phyloP scores from a whole-genome alignment of 2,113 vertebrate genomes.

The Cercopithecus mona region DNA sequence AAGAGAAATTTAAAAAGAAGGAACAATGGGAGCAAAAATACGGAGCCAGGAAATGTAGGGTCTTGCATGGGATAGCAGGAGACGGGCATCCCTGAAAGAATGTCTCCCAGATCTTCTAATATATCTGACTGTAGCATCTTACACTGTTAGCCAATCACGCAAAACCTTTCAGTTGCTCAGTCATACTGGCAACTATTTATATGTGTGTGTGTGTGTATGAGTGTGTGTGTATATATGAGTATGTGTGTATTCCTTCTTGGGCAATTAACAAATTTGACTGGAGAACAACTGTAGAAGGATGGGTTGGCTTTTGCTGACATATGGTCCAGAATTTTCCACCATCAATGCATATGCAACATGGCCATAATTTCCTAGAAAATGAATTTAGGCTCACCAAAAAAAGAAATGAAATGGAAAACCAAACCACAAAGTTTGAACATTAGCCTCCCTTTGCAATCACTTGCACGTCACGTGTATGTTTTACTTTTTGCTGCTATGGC shows the following conservation, averaged over 20 bases:
- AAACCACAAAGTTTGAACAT: not conserved
- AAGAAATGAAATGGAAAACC: not conserved
- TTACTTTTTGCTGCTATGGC: not conserved
- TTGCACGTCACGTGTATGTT: not conserved
- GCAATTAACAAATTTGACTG: not conserved
- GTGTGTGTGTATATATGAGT: rapidly evolving
- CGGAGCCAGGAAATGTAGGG: not conserved
- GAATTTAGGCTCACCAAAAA: not conserved
- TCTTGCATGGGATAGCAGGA: not conserved
- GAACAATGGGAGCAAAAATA: not conserved
- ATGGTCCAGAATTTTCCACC: not conserved
- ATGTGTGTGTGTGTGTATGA: not conserved
- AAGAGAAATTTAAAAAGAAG: not conserved
- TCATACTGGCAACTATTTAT: not conserved
- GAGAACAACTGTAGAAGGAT: not conserved
- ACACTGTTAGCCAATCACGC: not conserved
- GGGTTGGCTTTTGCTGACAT: not conserved
- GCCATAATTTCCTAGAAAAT: not conserved
- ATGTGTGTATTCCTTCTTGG: not conserved
- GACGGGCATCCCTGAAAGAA: not conserved
- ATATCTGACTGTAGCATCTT: not conserved
- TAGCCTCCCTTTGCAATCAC: constrained; percentile 23
- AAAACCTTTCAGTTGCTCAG: not conserved
- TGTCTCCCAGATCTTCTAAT: not conserved
- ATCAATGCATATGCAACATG: not conserved